Evolutionary conservation across 2,113 vertebrate genomes (phyloP), one percentile per base, ranked within the genome.

Genomic region (Syngnathus typhle): DNA sequence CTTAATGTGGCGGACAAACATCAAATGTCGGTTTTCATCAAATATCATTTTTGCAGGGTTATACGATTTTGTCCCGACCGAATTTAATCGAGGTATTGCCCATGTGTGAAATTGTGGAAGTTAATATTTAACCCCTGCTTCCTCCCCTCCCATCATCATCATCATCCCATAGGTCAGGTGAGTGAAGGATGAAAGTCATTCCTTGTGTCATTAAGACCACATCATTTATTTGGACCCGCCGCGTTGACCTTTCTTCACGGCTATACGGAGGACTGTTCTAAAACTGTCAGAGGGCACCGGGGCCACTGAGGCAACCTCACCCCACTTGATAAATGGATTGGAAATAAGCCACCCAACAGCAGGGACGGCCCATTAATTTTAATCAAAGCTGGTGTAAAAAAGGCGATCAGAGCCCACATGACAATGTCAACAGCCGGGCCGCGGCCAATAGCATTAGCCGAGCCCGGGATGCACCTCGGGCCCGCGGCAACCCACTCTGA

Each of bases 291-390:
- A 90, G 77, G 73, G 85, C 90, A 88, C 75, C 19, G 71, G 90
- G 91, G 90, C 93, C 90, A 82, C 89, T 84, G 90, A 91, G 89
- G 82, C 91, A 84, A 89, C 86, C 89, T 92, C 74, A 77, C 91
- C 92, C 90, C 83, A 86, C 85, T 93, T 95, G 93, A 96, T 94
- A 93, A 94, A 97, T 97, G 93, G 91, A 91, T 95, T 94, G 93
- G 93, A 95, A 94, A 94, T 93, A 92, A 94, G 92, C 92, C 91
- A 90, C 92, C 93, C 92, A 93, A 91, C 91, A 92, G 89, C 91
- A 82, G 92, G 90, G 91, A 97, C 90, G 93, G 93, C 78, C 93
- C 95, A 96, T 98, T 98, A 95, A 98, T 98, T 98, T 94, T 96
- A 94, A 96, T 97, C 94, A 95, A 94, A 95, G 93, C 92, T 95